phyloP scores from a whole-genome alignment of 2,797 vertebrate genomes.

The Tapera naevia region DNA sequence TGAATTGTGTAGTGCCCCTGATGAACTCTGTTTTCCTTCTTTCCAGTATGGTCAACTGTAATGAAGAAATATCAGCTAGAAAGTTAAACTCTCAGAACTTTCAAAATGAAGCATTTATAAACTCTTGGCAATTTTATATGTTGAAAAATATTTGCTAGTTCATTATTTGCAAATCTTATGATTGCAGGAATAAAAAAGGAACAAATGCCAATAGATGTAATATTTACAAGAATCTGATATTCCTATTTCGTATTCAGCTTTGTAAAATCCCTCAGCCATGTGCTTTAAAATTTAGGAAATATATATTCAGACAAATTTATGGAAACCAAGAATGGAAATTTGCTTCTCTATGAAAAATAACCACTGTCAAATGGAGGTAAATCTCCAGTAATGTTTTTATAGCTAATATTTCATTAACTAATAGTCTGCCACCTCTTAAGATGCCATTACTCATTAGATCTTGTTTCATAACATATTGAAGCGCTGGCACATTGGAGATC shows the following conservation, averaged over 20 bases:
- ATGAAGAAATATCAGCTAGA: neutral
- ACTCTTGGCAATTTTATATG: neutral
- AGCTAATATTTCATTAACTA: neutral
- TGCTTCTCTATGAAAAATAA: neutral
- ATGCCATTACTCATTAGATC: neutral
- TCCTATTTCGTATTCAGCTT: neutral
- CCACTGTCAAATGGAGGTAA: neutral
- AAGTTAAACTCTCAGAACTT: neutral
- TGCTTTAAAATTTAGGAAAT: neutral
- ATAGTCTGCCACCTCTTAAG: neutral
- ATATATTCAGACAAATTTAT: neutral
- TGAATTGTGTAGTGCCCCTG: neutral
- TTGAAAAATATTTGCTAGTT: neutral
- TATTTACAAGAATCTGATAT: neutral
- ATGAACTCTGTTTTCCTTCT: neutral
- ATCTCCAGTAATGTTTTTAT: neutral
- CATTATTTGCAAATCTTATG: neutral
- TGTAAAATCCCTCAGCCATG: neutral
- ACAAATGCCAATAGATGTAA: neutral
- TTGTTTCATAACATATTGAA: neutral
- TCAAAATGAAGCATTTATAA: neutral
- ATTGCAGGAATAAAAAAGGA: neutral
- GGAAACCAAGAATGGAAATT: neutral
- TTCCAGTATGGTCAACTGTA: neutral
- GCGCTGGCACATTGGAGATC: neutral